phyloP scores from a whole-genome alignment of 2,113 vertebrate genomes.

The Daboia siamensis region DNA sequence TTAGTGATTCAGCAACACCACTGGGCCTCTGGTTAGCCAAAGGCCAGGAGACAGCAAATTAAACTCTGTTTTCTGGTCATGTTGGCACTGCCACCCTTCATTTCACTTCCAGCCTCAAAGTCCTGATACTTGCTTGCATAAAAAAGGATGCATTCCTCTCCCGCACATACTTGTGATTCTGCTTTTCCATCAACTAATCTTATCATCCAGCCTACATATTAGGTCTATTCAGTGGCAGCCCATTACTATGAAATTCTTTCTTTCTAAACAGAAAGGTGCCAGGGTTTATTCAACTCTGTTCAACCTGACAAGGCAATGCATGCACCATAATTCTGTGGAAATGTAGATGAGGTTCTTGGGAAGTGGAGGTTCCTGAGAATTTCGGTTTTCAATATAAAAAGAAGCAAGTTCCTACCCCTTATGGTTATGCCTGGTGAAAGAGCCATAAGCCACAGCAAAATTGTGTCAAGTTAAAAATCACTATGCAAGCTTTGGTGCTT shows the following conservation, averaged over 20 bases:
- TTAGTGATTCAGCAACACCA: conserved; percentile 4
- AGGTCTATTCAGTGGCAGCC: not conserved
- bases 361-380: not conserved
- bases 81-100: not conserved
- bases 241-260: not conserved
- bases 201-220: not conserved
- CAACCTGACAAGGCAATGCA: not conserved
- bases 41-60: not conserved
- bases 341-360: not conserved
- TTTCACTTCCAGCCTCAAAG: not conserved
- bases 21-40: not conserved
- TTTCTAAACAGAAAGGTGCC: not conserved
- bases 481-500: not conserved
- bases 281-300: not conserved
- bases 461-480: not conserved
- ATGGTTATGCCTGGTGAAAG: not conserved
- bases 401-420: not conserved
- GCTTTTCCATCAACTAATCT: not conserved
- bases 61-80: not conserved
- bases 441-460: not conserved
- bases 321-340: not conserved
- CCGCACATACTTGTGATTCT: not conserved
- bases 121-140: not conserved
- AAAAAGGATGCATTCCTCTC: not conserved
- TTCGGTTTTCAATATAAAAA: not conserved